Evolutionary conservation across 2,113 vertebrate species (phyloP).

Genomic region (Pluvianellus socialis): DNA sequence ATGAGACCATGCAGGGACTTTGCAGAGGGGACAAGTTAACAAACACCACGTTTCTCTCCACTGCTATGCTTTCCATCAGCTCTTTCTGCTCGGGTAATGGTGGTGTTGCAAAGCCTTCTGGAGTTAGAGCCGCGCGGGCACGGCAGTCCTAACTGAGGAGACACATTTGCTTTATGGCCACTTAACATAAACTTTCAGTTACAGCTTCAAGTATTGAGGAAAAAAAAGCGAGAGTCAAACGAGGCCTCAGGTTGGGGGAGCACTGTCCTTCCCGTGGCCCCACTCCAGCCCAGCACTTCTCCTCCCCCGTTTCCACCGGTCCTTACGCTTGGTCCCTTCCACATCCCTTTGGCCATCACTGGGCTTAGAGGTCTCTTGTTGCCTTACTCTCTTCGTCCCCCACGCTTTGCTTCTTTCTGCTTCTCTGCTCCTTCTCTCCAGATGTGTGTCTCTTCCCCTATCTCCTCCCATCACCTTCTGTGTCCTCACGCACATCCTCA

Average conservation of each 20-base stretch:
- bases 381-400: not conserved
- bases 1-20: not conserved
- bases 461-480: not conserved
- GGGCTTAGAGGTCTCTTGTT: not conserved
- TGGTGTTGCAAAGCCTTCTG: not conserved
- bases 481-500: not conserved
- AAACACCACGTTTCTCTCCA: not conserved
- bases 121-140: not conserved
- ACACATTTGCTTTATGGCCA: not conserved
- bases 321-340: rapidly evolving
- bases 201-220: not conserved
- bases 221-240: not conserved
- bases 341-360: not conserved
- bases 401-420: not conserved
- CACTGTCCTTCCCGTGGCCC: not conserved
- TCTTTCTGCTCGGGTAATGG: not conserved
- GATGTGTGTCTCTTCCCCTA: not conserved
- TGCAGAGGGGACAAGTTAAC: not conserved
- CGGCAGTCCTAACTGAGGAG: not conserved
- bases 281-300: not conserved
- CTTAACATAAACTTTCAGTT: not conserved
- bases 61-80: not conserved
- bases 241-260: not conserved
- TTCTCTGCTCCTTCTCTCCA: not conserved
- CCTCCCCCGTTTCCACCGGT: not conserved